phyloP scores from a whole-genome alignment of 2,888 invertebrate genomes.

The Ashinkailepas kermadecensis region DNA sequence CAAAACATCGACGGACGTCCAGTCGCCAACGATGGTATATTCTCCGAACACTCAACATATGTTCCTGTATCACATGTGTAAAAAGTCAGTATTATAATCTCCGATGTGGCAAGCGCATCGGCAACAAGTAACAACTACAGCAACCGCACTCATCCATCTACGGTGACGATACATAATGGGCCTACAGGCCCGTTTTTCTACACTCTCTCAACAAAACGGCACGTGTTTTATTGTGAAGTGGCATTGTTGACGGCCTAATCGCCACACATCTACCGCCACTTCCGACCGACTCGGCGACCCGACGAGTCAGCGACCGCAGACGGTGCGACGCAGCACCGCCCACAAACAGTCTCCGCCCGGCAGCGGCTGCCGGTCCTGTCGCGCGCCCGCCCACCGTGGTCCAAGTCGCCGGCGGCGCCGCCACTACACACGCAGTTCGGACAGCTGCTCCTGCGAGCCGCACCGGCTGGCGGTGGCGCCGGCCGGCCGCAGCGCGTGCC shows the following conservation, averaged over 20 bases:
- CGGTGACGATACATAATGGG: not conserved
- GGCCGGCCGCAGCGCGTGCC: not conserved
- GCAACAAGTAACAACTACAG: not conserved
- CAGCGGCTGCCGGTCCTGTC: too few relatives aligned
- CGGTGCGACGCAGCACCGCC: not conserved
- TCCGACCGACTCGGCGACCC: not conserved
- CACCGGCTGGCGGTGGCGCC: not conserved
- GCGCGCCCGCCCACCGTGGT: too few relatives aligned
- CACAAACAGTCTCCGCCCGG: too few relatives aligned
- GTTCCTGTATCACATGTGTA: not conserved
- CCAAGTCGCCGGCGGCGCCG: too few relatives aligned
- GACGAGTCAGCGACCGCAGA: not conserved
- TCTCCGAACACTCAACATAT: not conserved
- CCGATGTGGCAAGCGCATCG: not conserved
- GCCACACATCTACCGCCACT: not conserved
- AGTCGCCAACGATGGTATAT: not conserved
- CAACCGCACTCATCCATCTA: not conserved
- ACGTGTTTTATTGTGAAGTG: not conserved
- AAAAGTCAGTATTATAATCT: not conserved
- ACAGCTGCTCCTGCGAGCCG: not conserved
- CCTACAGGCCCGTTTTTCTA: not conserved
- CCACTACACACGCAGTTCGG: conserved; percentile 9
- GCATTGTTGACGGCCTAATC: not conserved
- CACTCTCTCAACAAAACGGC: not conserved
- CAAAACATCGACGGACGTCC: too few relatives aligned